Conservation (phyloP, 2,113 vertebrate species). For the Eulemur macaco region DNA sequence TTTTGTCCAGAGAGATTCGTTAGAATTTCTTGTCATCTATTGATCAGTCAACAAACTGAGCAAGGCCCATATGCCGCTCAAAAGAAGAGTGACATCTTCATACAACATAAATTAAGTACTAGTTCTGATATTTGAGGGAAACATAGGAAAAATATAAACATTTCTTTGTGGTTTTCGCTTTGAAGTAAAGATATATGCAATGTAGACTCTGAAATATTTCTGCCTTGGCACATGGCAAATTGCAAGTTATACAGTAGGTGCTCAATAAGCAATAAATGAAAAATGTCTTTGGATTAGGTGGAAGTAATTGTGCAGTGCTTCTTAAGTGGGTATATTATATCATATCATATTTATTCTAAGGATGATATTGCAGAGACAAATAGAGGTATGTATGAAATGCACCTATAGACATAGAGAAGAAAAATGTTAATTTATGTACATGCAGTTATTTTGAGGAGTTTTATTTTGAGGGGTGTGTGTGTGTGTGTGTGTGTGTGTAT, state of each 20-base stretch:
- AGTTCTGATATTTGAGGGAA: constrained; percentile 35
- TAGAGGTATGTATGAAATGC: neutral
- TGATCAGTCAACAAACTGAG: neutral
- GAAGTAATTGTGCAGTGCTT: neutral
- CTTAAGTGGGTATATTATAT: neutral
- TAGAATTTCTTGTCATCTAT: constrained; percentile 50
- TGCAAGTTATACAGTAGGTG: neutral
- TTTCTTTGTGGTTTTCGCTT: constrained; percentile 3
- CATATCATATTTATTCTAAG: neutral
- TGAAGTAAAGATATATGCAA: neutral
- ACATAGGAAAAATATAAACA: constrained; percentile 36
- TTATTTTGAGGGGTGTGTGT: neutral
- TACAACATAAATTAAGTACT: constrained; percentile 30
- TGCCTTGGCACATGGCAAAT: neutral
- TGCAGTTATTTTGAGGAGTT: neutral
- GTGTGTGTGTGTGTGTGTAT: neutral
- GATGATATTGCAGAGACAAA: neutral
- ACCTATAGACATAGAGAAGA: neutral
- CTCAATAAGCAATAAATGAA: neutral
- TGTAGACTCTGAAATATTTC: constrained; percentile 16
- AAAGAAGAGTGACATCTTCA: neutral
- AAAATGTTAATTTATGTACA: constrained; percentile 31
- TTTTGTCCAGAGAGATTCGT: neutral
- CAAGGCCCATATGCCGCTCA: neutral
- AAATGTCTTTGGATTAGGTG: neutral